phyloP scores from a whole-genome alignment of 2,797 vertebrate genomes.

The Crax fasciolata region DNA sequence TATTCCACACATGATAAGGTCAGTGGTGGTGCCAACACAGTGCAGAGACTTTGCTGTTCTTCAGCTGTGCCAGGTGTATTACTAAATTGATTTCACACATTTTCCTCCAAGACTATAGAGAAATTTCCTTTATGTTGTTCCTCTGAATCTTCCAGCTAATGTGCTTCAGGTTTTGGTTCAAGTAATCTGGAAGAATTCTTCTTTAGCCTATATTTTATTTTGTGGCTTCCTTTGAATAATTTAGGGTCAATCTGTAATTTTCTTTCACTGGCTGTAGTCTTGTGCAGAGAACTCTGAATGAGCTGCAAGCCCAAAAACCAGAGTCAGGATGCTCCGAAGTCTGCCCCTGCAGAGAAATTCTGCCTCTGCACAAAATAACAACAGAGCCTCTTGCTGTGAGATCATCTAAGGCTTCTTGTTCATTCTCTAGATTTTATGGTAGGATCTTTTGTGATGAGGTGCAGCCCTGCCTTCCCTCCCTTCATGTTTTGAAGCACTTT shows the following conservation, averaged over 20 bases:
- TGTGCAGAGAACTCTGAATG: constrained; percentile 17
- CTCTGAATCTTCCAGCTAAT: constrained; percentile 2
- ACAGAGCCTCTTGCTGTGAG: neutral
- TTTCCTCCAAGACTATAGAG: neutral
- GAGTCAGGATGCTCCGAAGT: neutral
- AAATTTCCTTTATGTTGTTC: constrained; percentile 30
- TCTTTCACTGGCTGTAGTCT: neutral
- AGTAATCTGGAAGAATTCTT: constrained; percentile 12
- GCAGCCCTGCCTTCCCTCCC: neutral
- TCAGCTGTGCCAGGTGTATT: neutral
- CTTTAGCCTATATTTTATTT: constrained; percentile 36
- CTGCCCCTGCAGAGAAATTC: neutral
- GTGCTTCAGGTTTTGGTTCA: constrained; percentile 14
- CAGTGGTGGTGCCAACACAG: neutral
- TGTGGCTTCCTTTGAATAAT: constrained; percentile 33
- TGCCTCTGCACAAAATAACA: fast-evolving
- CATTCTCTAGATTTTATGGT: neutral
- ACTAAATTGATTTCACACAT: constrained; percentile 2
- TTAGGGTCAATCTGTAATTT: constrained; percentile 11
- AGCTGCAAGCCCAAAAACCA: neutral
- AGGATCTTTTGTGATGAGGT: neutral
- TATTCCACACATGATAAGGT: neutral
- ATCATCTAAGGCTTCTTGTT: constrained; percentile 24
- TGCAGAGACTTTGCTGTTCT: neutral
- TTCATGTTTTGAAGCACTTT: constrained; percentile 20